These are phyloP conservation scores for Callimorpha dominula DNA, from an alignment of 2,888 invertebrate species.

Conservation along the genomic window DNA sequence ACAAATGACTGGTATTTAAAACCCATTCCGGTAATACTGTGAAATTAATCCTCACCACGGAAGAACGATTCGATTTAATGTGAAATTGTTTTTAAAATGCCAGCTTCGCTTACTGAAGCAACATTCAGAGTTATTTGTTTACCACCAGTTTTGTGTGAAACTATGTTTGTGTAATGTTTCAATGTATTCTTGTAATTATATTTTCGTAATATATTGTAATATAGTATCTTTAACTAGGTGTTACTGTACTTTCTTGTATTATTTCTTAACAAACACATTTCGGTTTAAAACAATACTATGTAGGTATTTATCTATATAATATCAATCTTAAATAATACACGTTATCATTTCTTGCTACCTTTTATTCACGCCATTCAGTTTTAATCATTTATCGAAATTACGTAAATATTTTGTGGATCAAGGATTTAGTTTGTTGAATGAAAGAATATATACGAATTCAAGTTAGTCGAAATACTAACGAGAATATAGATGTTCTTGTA, in stretches of 20 bases:
- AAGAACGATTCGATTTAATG: background rate
- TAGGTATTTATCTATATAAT: background rate
- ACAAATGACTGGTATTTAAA: no score
- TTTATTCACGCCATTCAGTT: background rate
- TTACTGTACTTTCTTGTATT: conserved; percentile 2
- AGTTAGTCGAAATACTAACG: no score
- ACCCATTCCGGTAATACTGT: background rate
- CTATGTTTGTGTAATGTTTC: conserved; percentile 32
- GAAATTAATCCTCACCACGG: background rate
- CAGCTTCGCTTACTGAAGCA: conserved; percentile 17
- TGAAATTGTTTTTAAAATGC: background rate
- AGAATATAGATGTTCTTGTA: no score
- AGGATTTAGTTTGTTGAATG: background rate
- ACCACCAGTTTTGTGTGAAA: conserved; percentile 23
- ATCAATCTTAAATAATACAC: conserved; percentile 3
- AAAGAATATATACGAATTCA: background rate
- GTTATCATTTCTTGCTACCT: background rate
- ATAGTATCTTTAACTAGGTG: conserved; percentile 15
- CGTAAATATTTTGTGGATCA: background rate
- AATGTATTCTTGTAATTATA: conserved; percentile 27
- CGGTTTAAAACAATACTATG: conserved; percentile 12
- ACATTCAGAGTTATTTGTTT: conserved; percentile 22
- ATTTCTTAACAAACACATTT: conserved; percentile 10
- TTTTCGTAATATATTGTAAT: conserved; percentile 35
- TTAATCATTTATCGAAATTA: conserved; percentile 10